Base-by-base conservation (phyloP, 2,888 invertebrate species). In the Merodon equestris region DNA sequence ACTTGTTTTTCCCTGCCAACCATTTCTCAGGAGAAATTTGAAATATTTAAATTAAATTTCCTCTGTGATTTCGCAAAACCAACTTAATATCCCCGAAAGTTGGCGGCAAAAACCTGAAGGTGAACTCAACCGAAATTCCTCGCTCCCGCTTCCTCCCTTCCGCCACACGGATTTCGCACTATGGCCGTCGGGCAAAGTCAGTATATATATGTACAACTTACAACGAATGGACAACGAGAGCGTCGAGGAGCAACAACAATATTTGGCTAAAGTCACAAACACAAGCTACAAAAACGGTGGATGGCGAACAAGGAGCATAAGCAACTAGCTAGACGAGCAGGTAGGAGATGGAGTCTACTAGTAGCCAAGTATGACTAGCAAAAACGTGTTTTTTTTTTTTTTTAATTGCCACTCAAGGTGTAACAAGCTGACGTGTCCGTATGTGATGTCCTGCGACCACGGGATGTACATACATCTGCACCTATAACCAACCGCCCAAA, bases 11-110 rank as follows among this genome's bases (percentile, higher is more conserved):
- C 63, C 64, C 79, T 74, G 73, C 58, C 79, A 77, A 74, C 79
- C 79, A 73, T 74, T 73, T 81, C 81, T 72, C 81, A 64, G 54
- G 81, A 81, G 81, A 81, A 81, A 81, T 81, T 77, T 81, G 77
- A 81, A 81, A 81, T 81, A 81, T 81, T 81, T 81, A 81, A 81
- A 81, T 81, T 81, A 81, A 81, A 81, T 81, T 81, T 81, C 68
- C 77, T 81, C 81, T 77, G 77, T 81, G 81, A 81, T 81, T 81
- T 81, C 63, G 68, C 79, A 73, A 73, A 79, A 79, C 73, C 73
- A 79, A 79, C 79, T 79, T 79, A 79, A 79, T 79, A 79, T 79
- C 73, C 68, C 79, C 73, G 54, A 79, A 79, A 79, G 79, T 79
- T 74, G 79, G 79, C 67, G 68, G 79, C 68, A 79, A 79, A 79